Conservation (phyloP, 2,113 vertebrate species). For the Dipodomys ordii region DNA sequence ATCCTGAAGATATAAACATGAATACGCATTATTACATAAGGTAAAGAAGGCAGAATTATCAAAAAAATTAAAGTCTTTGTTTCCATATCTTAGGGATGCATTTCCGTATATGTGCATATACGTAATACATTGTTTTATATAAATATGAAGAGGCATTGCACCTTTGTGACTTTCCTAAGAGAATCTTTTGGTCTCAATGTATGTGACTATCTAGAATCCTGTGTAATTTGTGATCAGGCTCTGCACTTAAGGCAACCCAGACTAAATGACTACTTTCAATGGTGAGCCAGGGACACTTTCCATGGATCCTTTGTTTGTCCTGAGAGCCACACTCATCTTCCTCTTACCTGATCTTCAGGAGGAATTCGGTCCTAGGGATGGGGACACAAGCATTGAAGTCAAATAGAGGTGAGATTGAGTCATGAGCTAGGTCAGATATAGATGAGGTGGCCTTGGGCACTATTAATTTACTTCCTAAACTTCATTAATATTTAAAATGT, state of each 20-base stretch:
- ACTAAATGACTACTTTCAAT: not conserved
- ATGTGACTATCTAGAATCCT: no score
- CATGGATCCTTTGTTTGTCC: not conserved
- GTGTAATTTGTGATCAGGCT: not conserved
- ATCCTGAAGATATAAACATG: no score
- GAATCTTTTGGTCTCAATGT: no score
- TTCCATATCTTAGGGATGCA: no score
- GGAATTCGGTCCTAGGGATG: not conserved
- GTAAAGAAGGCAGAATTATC: no score
- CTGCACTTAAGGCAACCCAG: not conserved
- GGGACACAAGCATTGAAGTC: not conserved
- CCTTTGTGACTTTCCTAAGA: no score
- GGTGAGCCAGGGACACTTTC: not conserved
- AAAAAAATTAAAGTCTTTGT: no score
- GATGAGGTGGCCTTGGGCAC: conserved; percentile 34
- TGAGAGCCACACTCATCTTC: not conserved
- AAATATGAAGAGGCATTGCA: no score
- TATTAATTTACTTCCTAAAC: conserved; percentile 13
- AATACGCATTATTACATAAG: no score
- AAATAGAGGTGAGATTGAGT: not conserved
- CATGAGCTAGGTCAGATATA: not conserved
- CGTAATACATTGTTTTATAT: no score
- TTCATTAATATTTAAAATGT: conserved; percentile 50
- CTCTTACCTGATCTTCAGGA: not conserved
- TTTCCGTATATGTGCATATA: no score